phyloP scores from a whole-genome alignment of 2,888 invertebrate genomes.

The Acronicta leporina region DNA sequence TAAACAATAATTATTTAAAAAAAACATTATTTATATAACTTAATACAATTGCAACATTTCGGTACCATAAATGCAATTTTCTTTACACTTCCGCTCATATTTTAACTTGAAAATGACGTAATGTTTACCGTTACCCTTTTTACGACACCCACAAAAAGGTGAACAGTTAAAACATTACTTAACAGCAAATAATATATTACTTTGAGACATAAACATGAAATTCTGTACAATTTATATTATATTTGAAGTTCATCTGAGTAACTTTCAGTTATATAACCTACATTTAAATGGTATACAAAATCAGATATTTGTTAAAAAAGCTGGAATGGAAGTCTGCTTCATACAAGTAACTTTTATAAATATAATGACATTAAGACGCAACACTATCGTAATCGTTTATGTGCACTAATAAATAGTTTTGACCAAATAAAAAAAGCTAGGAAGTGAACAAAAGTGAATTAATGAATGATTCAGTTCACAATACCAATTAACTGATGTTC shows the following conservation, averaged over 20 bases:
- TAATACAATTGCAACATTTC: slow-evolving; percentile 82
- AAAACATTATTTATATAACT: slow-evolving; percentile 80
- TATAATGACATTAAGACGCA: slow-evolving; percentile 39
- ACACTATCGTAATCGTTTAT: slow-evolving; percentile 37
- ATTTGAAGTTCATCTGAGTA: slow-evolving; percentile 45
- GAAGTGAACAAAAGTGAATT: slow-evolving; percentile 1
- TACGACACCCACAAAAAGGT: slow-evolving; percentile 35
- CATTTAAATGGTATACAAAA: slow-evolving; percentile 46
- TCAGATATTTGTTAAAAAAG: slow-evolving; percentile 41
- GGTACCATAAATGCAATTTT: slow-evolving; percentile 83
- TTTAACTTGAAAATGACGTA: slow-evolving; percentile 46
- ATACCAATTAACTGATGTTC: slow-evolving; percentile 18
- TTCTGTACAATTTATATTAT: slow-evolving; percentile 56
- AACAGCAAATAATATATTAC: slow-evolving; percentile 57
- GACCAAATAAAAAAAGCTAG: slow-evolving; percentile 43
- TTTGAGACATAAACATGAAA: slow-evolving; percentile 58
- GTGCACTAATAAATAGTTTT: slow-evolving; percentile 38
- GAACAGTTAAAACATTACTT: slow-evolving; percentile 36
- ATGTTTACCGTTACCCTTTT: slow-evolving; percentile 40
- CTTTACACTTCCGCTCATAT: slow-evolving; percentile 64
- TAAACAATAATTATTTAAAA: slow-evolving; percentile 86
- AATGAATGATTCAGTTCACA: slow-evolving; percentile 6
- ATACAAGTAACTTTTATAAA: slow-evolving; percentile 48
- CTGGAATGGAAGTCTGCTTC: slow-evolving; percentile 61
- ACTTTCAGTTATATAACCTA: slow-evolving; percentile 37